Base-by-base conservation (phyloP, 2,888 invertebrate genomes). In the Agonopterix subpropinquella region DNA sequence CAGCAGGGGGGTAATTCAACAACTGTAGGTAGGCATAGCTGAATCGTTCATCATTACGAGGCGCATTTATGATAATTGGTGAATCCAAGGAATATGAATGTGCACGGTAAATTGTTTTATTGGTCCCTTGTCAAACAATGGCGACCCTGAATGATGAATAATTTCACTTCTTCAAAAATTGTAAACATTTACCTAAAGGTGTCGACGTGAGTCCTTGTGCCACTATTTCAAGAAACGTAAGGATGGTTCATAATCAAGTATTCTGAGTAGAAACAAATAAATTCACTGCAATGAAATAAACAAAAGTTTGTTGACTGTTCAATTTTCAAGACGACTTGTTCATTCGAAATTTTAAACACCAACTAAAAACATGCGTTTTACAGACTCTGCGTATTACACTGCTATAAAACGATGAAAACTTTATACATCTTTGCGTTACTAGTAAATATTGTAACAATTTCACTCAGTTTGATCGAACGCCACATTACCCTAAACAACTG, bases 241-340 rank as follows among this genome's bases (percentile, higher is more conserved):
- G 70, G 70, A 76, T 83, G 77, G 82, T 73, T 80, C 87, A 88
- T 87, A 88, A 80, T 87, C 78, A 70, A 73, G 67, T 80, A 74
- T 73, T 77, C 68, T 68, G 67, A 65, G 64, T 67, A 73, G 75
- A 75, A 82, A 79, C 73, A 76, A 80, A 78, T 77, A 74, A 71
- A 75, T 79, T 76, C 80, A 79, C 81, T 83, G 69, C 68, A 80
- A 73, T 77, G 77, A 78, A 85, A 86, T 85, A 88, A 89, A 89
- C 88, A 89, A 89, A 86, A 87, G 85, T 89, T 89, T 89, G 89
- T 89, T 89, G 89, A 88, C 87, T 89, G 84, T 85, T 84, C 83
- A 84, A 84, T 83, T 83, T 86, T 71, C 77, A 80, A 79, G 74
- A 73, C 73, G 76, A 80, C 80, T 73, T 76, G 69, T 68, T 71